Evolutionary conservation across 2,888 invertebrate species (phyloP), one percentile per base, ranked within the genome.

Genomic region (Neoascia interrupta): DNA sequence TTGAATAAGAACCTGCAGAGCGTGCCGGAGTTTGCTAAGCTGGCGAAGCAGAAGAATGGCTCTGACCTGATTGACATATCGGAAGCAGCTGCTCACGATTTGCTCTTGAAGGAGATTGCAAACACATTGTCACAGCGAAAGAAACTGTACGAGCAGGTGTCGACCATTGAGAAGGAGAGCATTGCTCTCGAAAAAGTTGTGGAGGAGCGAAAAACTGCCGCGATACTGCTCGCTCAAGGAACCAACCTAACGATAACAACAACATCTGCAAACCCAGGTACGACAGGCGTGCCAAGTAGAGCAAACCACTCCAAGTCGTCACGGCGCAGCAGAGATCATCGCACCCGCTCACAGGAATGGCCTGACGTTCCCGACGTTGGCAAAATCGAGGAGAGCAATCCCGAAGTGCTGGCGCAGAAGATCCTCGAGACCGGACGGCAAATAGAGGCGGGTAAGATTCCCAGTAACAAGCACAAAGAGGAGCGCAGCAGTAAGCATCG

Each of bases 361-460:
- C 96, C 96, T 0, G 96, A 96, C 84, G 94, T 96, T 23, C 96
- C 96, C 1, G 96, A 96, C 83, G 92, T 96, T 54, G 95, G 94
- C 1, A 96, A 96, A 88, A 96, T 96, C 72, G 95, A 96, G 85
- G 97, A 97, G 86, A 96, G 96, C 86, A 96, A 97, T 89, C 96
- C 96, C 0, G 96, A 96, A 88, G 92, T 96, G 54, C 89, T 96
- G 58, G 96, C 96, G 0, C 95, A 95, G 87, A 97, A 97, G 87
- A 96, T 97, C 82, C 89, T 96, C 31, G 96, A 96, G 88, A 96
- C 95, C 0, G 96, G 96, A 4, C 91, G 96, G 1, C 96, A 96
- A 89, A 94, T 96, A 72, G 96, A 97, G 89, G 95, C 96, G 3
- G 94, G 94, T 36, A 94, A 95, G 88, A 90, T 92, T 63, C 82